Conservation (phyloP, 2,888 invertebrate genomes). For the Dorcus hopei region DNA sequence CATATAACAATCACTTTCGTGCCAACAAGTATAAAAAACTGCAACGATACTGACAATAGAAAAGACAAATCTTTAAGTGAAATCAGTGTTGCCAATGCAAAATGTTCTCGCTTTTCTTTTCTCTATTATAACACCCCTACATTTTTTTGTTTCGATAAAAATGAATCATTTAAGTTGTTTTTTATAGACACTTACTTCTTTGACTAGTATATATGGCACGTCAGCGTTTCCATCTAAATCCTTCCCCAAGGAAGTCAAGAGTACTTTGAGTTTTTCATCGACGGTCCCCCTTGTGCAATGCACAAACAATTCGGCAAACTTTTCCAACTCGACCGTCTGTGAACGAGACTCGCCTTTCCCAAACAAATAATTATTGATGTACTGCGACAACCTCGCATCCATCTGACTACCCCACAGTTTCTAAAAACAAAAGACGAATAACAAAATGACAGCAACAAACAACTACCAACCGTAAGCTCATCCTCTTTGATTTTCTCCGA, state of each 20-base stretch:
- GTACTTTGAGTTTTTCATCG: conserved; percentile 60
- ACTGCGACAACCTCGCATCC: conserved; percentile 64
- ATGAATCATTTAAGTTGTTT: background rate
- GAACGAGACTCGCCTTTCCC: conserved; percentile 55
- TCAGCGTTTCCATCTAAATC: conserved; percentile 54
- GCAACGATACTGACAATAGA: too few species aligned
- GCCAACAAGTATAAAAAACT: too few species aligned
- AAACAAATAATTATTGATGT: conserved; percentile 66
- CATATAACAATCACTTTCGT: too few species aligned
- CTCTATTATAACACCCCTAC: too few species aligned
- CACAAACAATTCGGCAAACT: conserved; percentile 67
- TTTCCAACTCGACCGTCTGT: conserved; percentile 57
- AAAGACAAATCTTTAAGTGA: too few species aligned
- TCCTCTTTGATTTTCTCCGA: conserved; percentile 64
- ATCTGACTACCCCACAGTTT: conserved; percentile 69
- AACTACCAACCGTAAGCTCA: conserved; percentile 60
- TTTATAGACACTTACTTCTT: conserved; percentile 53
- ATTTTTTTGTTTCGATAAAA: background rate
- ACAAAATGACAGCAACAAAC: background rate
- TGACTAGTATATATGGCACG: conserved; percentile 59
- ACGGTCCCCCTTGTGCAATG: conserved; percentile 66
- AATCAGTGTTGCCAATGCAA: too few species aligned
- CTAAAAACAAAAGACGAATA: conserved; percentile 43
- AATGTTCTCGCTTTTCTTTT: too few species aligned
- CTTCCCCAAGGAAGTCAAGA: conserved; percentile 58